Base-by-base conservation (phyloP, 2,113 vertebrate species). In the Australoheros scitulus region DNA sequence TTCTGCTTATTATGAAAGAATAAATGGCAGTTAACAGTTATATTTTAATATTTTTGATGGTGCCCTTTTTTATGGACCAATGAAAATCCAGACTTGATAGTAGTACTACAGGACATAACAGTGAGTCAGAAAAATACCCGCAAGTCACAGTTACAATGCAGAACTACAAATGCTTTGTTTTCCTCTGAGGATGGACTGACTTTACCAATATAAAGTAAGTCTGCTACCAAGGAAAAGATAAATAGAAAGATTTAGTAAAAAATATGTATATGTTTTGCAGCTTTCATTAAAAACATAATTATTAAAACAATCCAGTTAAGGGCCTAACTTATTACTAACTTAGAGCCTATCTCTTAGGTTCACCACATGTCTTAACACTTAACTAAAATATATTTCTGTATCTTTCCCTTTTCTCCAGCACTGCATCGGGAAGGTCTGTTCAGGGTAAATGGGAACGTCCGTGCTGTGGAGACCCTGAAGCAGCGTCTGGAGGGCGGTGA, bases 341-440 rank as follows among this genome's bases (percentile, higher is more conserved):
- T 3, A 59, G 32, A 4, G 14, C 9, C 3, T 68, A 14, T 3
- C 9, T 75, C 18, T 6, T 14, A 7, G 11, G 80, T 32, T 55
- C 7, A 4, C 29, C 56, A 11, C 6, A 61, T 47, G 17, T 61
- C 1, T 58, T 13, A 65, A 41, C 36, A 34, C 17, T 26, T 65
- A 70, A 79, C 34, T 82, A 11, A 58, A 61, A 8, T 43, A 18
- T 26, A 15, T 72, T 24, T 58, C 3, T 68, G n/a, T 83, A 32
- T 68, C 32, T 86, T 59, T 87, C 0, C 70, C 34, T 86, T 56
- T 88, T 0, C 90, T 92, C 2, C 93, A 99, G 98, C 97, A 29
- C 95, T 99, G 86, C 93, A 93, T 0, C 97, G 97, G 82, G 97
- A 99, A 87, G 98, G 98, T 38, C 95, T 99, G 81, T 99, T 99